Base-by-base conservation (phyloP, 1,140 invertebrate species). In the Sinella curviseta region DNA sequence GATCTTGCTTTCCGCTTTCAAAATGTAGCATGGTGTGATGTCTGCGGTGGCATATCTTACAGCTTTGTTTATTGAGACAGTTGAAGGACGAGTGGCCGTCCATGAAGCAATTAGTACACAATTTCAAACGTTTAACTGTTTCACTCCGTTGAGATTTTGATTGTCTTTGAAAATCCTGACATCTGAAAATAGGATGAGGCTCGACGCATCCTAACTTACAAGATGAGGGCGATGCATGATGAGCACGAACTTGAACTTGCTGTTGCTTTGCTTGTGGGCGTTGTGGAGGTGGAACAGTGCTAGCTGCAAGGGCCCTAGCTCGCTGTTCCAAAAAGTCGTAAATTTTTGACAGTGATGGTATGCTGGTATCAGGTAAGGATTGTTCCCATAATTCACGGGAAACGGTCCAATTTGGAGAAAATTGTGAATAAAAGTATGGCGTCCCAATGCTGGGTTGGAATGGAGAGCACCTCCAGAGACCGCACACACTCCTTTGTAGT, bases 321-420 rank as follows among this genome's bases (percentile, higher is more conserved):
- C 54, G 16, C 4, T 79, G 39, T 20, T 80, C 74, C 24, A 84
- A 48, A 77, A 84, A 84, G 8, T 78, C 60, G 17, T 48, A 67
- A 26, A 83, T 36, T 24, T 80, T 60, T 2, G 67, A 20, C 26
- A 82, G 24, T 24, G 1, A 78, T 8, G 83, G 82, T 4, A 83
- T 54, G 0, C 55, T 34, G 12, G 78, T 77, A 55, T 35, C 48
- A 0, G 79, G 80, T 16, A 83, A 48, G 35, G 57, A 76, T 35
- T 67, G 31, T 74, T 84, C 82, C 83, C 84, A 85, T 2, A 79
- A 74, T 78, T 81, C 54, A 1, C 48, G 80, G 75, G 12, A 31
- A 65, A 20, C 33, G 20, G 75, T 82, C 81, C 17, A 84, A 54
- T 76, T 83, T 84, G 26, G 77, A 26, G n/a, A 67, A 24, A n/a